Evolutionary conservation across 92 coral and sea anemone species (phyloP).

Genomic region (Montipora capitata): DNA sequence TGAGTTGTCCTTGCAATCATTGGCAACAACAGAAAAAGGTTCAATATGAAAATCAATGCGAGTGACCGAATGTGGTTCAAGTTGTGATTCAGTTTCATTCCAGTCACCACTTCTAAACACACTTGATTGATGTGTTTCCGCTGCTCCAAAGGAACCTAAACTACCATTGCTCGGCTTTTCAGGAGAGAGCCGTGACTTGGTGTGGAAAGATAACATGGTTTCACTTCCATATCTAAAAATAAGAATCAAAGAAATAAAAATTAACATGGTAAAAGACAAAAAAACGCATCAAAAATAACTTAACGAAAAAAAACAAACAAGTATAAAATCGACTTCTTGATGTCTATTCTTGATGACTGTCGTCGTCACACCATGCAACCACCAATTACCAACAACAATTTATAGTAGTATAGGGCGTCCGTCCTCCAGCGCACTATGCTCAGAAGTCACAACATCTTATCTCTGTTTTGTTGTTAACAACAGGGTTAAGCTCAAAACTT

Average conservation of each 20-base stretch:
- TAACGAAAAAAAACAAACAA: no score
- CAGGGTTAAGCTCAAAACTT: no score
- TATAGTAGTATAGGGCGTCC: no score
- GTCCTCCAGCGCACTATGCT: no score
- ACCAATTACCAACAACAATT: no score
- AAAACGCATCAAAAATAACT: no score
- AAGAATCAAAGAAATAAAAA: not conserved
- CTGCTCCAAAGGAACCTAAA: constrained; percentile 53
- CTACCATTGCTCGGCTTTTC: not conserved
- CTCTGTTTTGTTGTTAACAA: no score
- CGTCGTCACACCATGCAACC: no score
- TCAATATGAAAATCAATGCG: constrained; percentile 81
- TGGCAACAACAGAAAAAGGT: constrained; percentile 56
- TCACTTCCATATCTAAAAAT: constrained; percentile 59
- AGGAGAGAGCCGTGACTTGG: not conserved
- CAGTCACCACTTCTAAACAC: constrained; percentile 94
- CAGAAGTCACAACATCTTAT: no score
- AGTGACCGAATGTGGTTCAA: constrained; percentile 78
- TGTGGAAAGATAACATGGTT: constrained; percentile 45
- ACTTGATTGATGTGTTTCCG: constrained; percentile 78
- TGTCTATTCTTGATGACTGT: no score
- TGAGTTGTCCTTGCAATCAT: not conserved
- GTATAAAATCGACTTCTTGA: no score
- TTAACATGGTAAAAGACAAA: no score
- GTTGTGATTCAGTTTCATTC: constrained; percentile 74